Evolutionary conservation across 1,140 invertebrate genomes (phyloP).

Genomic region (Pissodes strobi): DNA sequence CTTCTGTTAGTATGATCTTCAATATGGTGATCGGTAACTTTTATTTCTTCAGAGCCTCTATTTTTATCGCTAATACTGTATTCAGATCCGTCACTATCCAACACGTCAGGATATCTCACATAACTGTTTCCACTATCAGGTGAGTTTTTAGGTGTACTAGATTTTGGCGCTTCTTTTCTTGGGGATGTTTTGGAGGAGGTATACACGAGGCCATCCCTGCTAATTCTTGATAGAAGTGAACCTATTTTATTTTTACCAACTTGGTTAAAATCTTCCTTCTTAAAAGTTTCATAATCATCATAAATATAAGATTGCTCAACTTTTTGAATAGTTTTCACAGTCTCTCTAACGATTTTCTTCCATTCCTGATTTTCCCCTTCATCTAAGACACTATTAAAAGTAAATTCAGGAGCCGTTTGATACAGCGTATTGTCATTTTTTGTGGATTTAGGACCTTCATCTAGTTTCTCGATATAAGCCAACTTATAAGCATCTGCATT

Average conservation of each 20-base stretch:
- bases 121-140: not conserved
- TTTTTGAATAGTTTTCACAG: slow-evolving; percentile 24
- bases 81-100: too few relatives aligned
- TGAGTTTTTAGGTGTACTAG: not conserved
- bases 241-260: slow-evolving; percentile 17
- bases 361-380: slow-evolving; percentile 13
- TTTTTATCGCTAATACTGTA: too few relatives aligned
- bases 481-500: slow-evolving; percentile 3
- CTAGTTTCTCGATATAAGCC: slow-evolving; percentile 8
- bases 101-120: too few relatives aligned
- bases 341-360: slow-evolving; percentile 26
- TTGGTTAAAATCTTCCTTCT: slow-evolving; percentile 35
- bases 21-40: not conserved
- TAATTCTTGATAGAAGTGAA: too few relatives aligned
- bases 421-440: not conserved
- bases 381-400: slow-evolving; percentile 10
- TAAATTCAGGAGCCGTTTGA: slow-evolving; percentile 14
- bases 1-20: too few relatives aligned
- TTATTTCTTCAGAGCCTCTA: not conserved
- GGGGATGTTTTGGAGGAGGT: too few relatives aligned
- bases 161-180: too few relatives aligned
- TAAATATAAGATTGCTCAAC: slow-evolving; percentile 36
- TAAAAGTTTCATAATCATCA: slow-evolving; percentile 40
- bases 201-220: too few relatives aligned
- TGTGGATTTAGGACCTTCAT: not conserved